These are phyloP conservation scores for Orthonyx spaldingii DNA, from an alignment of 2,113 vertebrate species.

Conservation along the genomic window DNA sequence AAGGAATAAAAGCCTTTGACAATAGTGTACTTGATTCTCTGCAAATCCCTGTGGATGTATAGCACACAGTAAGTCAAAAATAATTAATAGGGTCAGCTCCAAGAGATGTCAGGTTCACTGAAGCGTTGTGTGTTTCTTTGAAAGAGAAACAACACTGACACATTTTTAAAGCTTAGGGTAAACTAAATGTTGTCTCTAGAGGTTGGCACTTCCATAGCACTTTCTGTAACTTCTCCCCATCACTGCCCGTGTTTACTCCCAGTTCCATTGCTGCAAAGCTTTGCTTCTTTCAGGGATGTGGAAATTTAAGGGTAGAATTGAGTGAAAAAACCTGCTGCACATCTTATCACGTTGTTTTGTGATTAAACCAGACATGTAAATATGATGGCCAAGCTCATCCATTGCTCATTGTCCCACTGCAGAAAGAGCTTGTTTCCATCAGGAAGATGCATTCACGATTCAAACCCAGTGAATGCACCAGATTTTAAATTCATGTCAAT, in stretches of 20 bases:
- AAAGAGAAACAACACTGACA: not conserved
- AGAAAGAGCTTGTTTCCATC: not conserved
- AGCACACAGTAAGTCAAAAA: constrained; percentile 52
- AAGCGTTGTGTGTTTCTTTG: not conserved
- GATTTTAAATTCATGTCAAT: not conserved
- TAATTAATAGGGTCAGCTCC: constrained; percentile 56
- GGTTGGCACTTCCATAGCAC: not conserved
- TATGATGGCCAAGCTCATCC: not conserved
- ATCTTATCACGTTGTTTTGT: not conserved
- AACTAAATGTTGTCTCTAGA: not conserved
- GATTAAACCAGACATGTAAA: not conserved
- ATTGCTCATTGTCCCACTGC: not conserved
- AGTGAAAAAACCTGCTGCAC: not conserved
- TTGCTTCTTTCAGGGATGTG: not conserved
- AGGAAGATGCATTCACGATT: not conserved
- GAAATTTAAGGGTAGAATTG: not conserved
- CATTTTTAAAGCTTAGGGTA: not conserved
- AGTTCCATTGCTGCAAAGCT: not conserved
- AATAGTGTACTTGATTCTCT: constrained; percentile 5
- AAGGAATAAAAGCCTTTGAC: not conserved
- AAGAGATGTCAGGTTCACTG: constrained; percentile 15
- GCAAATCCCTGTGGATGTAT: constrained; percentile 35
- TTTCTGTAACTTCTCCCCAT: not conserved
- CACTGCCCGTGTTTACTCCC: not conserved
- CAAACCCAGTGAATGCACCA: not conserved